These are phyloP conservation scores for Drosophila heteroneura DNA, from an alignment of 2,888 invertebrate genomes.

Conservation along the genomic window DNA sequence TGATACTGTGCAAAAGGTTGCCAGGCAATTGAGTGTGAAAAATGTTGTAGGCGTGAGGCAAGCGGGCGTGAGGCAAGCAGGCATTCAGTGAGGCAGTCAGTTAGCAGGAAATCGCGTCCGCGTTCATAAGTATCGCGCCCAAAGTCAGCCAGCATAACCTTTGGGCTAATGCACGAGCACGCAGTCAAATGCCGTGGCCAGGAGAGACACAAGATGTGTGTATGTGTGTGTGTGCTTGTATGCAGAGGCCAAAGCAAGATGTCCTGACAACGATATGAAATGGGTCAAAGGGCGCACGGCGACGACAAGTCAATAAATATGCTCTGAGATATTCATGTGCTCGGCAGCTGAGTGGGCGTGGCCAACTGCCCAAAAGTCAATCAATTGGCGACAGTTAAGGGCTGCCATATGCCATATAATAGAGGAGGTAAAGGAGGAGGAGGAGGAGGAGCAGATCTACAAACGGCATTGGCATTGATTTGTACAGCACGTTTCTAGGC, in stretches of 20 bases:
- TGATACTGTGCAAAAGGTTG: conserved; percentile 76
- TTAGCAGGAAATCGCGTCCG: conserved; percentile 36
- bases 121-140: conserved; percentile 55
- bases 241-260: conserved; percentile 26
- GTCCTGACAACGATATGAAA: conserved; percentile 67
- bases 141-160: conserved; percentile 60
- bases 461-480: conserved; percentile 67
- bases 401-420: conserved; percentile 2
- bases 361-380: conserved; percentile 48
- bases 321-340: conserved; percentile 67
- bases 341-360: conserved; percentile 10
- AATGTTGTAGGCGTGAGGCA: conserved; percentile 68
- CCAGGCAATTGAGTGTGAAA: conserved; percentile 80
- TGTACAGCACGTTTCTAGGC: conserved; percentile 57
- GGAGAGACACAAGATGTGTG: not conserved
- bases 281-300: conserved; percentile 61
- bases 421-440: not conserved
- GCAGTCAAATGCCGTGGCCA: conserved; percentile 73
- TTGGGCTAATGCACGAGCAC: conserved; percentile 76
- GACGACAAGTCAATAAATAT: conserved; percentile 77
- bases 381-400: conserved; percentile 65
- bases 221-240: not conserved
- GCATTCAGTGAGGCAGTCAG: not conserved
- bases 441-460: not conserved
- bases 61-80: conserved; percentile 54